These are phyloP conservation scores for Nezara viridula DNA, from an alignment of 2,888 invertebrate species.

Conservation along the genomic window DNA sequence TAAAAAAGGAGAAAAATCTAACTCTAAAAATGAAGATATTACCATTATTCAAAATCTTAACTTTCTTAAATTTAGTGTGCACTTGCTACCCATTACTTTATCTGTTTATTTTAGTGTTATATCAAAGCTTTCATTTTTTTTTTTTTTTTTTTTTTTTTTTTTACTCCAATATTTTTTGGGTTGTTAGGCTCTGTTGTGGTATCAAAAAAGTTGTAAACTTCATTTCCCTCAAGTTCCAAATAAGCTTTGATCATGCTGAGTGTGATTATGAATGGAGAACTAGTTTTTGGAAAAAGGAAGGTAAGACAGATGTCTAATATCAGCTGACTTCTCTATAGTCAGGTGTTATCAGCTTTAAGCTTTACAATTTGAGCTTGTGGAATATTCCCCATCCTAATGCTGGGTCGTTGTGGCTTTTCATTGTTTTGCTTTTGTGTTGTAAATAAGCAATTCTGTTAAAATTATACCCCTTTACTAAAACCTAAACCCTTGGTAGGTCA, in stretches of 20 bases:
- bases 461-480: no score
- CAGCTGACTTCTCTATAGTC: not conserved
- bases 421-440: conserved; percentile 55
- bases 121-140: not conserved
- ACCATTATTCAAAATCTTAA: no score
- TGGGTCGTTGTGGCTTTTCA: conserved; percentile 50
- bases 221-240: not conserved
- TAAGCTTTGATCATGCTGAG: not conserved
- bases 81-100: no score
- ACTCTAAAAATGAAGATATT: no score
- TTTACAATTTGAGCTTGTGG: not conserved
- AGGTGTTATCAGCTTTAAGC: not conserved
- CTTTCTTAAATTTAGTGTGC: no score
- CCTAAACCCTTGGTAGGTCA: not conserved
- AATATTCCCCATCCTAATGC: not conserved
- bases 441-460: not conserved
- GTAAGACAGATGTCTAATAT: not conserved
- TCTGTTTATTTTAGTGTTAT: not conserved
- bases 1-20: no score
- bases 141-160: no score
- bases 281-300: conserved; percentile 1
- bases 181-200: conserved; percentile 21
- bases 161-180: not conserved
- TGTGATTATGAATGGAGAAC: not conserved
- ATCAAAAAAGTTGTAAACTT: conserved; percentile 1